phyloP scores from a whole-genome alignment of 2,888 invertebrate species.

The Alloscopus bannaensis region DNA sequence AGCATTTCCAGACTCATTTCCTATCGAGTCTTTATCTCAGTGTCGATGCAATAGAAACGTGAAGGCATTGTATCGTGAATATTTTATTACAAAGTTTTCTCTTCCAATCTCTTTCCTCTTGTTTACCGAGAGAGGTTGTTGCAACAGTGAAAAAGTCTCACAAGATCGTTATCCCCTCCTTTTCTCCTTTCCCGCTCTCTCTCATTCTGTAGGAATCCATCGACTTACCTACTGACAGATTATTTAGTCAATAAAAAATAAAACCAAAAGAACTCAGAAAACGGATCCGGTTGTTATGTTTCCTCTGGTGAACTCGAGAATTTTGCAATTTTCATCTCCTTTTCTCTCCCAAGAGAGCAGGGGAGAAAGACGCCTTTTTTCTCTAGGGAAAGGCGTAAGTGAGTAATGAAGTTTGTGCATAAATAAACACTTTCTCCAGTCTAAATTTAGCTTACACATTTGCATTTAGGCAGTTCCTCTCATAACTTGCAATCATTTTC shows the following conservation, averaged over 20 bases:
- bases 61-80: conserved; percentile 23
- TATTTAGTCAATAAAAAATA: conserved; percentile 27
- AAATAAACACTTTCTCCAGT: conserved; percentile 14
- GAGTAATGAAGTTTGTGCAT: conserved; percentile 16
- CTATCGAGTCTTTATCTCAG: not conserved
- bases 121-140: not conserved
- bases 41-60: not conserved
- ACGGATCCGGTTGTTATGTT: not conserved
- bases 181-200: not conserved
- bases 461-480: no score
- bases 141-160: conserved; percentile 6
- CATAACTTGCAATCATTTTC: no score
- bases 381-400: conserved; percentile 4
- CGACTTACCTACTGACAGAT: conserved; percentile 8
- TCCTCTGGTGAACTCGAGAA: not conserved
- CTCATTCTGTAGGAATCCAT: not conserved
- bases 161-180: conserved; percentile 5
- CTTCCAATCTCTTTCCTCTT: not conserved
- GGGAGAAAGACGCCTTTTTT: not conserved
- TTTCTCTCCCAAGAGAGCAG: not conserved
- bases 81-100: conserved; percentile 18
- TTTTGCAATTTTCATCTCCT: not conserved
- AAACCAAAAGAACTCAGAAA: no score
- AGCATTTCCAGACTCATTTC: no score
- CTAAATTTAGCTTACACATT: conserved; percentile 14